Evolutionary conservation across 2,113 vertebrate species (phyloP).

Genomic region (Oceanodroma tethys): DNA sequence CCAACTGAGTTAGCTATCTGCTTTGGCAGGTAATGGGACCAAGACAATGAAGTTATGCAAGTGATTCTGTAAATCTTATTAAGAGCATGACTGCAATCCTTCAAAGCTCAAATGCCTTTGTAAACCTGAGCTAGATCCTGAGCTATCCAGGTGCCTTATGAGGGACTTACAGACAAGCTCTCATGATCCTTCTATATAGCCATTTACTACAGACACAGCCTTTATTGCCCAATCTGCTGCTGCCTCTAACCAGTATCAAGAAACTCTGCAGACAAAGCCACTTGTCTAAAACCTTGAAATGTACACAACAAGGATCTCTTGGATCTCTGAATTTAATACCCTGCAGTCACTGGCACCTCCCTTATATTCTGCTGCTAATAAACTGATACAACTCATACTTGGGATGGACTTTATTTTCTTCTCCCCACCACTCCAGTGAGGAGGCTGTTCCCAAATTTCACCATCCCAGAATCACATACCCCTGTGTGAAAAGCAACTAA

Average conservation of each 20-base stretch:
- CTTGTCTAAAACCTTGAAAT: neutral
- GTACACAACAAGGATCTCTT: neutral
- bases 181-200: neutral
- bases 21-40: neutral
- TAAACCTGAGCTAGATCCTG: neutral
- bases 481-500: neutral
- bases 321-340: neutral
- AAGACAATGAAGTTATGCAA: neutral
- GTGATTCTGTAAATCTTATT: neutral
- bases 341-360: neutral
- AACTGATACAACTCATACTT: neutral
- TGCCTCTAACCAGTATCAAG: neutral
- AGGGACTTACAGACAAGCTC: neutral
- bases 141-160: neutral
- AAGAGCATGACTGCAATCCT: neutral
- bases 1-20: neutral
- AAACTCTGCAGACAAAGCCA: neutral
- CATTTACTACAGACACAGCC: neutral
- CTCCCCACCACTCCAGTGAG: neutral
- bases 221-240: neutral
- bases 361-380: neutral
- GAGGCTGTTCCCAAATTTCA: neutral
- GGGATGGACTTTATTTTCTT: neutral
- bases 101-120: neutral
- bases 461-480: rapidly evolving